phyloP scores from a whole-genome alignment of 2,888 invertebrate species.

The Aspidiotus destructor region DNA sequence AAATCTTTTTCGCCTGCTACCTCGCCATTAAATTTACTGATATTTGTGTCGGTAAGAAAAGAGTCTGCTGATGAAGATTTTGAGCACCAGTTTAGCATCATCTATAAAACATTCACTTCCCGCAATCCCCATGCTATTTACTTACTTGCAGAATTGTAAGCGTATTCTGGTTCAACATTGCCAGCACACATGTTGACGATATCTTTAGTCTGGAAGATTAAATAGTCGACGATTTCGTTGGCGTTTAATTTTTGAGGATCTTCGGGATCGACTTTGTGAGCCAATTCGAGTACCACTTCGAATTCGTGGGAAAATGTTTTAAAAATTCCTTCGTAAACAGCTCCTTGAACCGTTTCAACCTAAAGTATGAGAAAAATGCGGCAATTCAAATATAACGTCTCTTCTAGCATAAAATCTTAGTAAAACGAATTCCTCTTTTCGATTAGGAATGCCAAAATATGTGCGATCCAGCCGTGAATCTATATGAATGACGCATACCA shows the following conservation, averaged over 20 bases:
- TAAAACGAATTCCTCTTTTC: background rate
- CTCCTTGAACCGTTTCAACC: conserved; percentile 72
- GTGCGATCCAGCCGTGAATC: too few relatives aligned
- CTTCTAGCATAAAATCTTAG: background rate
- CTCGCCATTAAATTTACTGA: conserved; percentile 75
- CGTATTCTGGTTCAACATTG: conserved; percentile 17
- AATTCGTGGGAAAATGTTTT: conserved; percentile 80
- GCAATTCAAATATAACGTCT: background rate
- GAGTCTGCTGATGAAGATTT: conserved; percentile 43
- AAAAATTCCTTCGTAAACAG: conserved; percentile 79
- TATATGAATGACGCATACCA: too few relatives aligned
- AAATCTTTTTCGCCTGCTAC: conserved; percentile 63
- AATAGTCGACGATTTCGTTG: conserved; percentile 16
- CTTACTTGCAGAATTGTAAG: background rate
- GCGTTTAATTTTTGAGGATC: conserved; percentile 22
- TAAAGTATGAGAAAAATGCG: conserved; percentile 35
- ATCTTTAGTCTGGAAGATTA: conserved; percentile 28
- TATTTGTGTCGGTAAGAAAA: conserved; percentile 81
- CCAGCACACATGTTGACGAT: conserved; percentile 22
- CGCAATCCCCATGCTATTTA: background rate
- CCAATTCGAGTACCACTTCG: conserved; percentile 79
- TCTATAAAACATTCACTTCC: background rate
- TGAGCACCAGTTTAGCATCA: background rate
- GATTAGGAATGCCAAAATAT: background rate
- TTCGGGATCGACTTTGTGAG: conserved; percentile 59